Percentiles rank a stretch among this genome's conserved stretches.
These are phyloP conservation scores for Dexiosoma caninum DNA, from an alignment of 2,888 invertebrate species.

Conservation along the genomic window DNA sequence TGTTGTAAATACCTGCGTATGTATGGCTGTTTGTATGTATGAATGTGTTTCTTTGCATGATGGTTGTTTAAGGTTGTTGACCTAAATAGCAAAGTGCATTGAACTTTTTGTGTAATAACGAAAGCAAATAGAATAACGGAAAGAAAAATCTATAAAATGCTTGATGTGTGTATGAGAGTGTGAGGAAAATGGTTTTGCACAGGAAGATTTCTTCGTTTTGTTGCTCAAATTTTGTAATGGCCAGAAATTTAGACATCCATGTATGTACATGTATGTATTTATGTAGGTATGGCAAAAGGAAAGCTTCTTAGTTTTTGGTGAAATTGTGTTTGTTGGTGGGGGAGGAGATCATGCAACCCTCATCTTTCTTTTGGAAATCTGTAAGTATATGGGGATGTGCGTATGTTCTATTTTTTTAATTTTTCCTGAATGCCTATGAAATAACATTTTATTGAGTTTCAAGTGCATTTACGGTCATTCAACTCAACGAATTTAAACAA, in stretches of 20 bases:
- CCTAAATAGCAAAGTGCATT: conserved; percentile 77
- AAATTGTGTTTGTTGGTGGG: background rate
- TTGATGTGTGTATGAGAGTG: background rate
- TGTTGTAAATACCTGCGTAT: background rate
- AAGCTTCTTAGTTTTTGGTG: background rate
- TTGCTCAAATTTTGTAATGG: background rate
- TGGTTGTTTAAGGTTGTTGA: conserved; percentile 74
- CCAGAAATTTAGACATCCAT: conserved; percentile 36
- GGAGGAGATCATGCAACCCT: conserved; percentile 22
- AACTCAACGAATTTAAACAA: too few relatives aligned
- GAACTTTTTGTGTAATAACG: conserved; percentile 71
- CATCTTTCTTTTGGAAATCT: too few relatives aligned
- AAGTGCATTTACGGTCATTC: conserved; percentile 59
- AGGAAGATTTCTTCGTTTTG: background rate
- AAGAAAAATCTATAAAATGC: background rate
- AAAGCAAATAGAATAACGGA: background rate
- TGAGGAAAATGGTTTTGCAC: background rate
- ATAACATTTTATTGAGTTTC: conserved; percentile 17
- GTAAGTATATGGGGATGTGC: too few relatives aligned
- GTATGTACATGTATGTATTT: too few relatives aligned
- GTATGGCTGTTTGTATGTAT: too few relatives aligned
- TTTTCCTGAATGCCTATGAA: too few relatives aligned
- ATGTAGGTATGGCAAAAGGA: too few relatives aligned
- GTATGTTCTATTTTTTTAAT: too few relatives aligned
- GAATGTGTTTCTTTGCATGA: conserved; percentile 33